These are phyloP conservation scores for Eriosoma lanigerum DNA, from an alignment of 1,140 invertebrate species.

Conservation along the genomic window DNA sequence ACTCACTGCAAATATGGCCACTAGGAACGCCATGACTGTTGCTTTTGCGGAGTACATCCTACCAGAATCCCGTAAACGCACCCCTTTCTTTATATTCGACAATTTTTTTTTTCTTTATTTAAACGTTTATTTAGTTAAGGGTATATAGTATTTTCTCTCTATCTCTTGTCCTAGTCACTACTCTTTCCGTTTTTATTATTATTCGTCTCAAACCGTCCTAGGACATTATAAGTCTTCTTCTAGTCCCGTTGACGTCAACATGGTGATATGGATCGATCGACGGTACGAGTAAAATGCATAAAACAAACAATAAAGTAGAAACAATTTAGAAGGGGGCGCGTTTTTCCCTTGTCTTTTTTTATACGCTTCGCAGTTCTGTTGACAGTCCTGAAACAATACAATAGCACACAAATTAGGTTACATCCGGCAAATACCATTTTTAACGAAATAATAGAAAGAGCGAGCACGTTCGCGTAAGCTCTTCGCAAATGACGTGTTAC, in stretches of 20 bases:
- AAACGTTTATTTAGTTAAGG: no score
- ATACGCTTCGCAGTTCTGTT: background rate
- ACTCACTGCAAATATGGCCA: constrained; percentile 41
- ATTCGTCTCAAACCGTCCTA: background rate
- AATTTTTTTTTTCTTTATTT: background rate
- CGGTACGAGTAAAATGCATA: constrained; percentile 19
- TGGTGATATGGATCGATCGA: constrained; percentile 8
- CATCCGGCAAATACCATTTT: constrained; percentile 3
- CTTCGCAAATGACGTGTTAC: background rate
- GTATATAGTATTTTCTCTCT: background rate
- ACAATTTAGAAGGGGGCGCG: constrained; percentile 40
- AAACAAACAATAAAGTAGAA: constrained; percentile 42
- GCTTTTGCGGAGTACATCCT: constrained; percentile 39
- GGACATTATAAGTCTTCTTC: constrained; percentile 10
- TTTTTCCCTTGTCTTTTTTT: constrained; percentile 27
- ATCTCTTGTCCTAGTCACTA: background rate
- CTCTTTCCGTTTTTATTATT: background rate
- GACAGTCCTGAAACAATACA: constrained; percentile 35
- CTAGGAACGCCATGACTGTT: constrained; percentile 26
- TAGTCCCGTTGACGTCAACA: constrained; percentile 12
- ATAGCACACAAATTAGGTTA: constrained; percentile 46
- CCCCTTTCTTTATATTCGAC: background rate
- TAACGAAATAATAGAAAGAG: background rate
- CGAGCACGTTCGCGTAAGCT: background rate
- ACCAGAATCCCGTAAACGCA: constrained; percentile 6